Base-by-base conservation (phyloP, 2,797 vertebrate genomes). In the Meda fulgida region DNA sequence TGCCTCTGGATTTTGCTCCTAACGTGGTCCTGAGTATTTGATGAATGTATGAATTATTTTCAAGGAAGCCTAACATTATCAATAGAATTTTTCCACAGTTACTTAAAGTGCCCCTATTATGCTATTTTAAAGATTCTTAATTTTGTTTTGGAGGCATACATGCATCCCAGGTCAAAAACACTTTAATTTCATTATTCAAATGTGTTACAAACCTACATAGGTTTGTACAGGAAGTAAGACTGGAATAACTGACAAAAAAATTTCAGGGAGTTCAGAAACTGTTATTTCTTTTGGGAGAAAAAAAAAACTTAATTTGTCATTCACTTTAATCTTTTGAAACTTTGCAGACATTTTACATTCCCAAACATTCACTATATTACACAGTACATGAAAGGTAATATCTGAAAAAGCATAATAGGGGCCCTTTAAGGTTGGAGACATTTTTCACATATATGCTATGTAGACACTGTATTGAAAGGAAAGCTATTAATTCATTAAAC, bases 31-130 rank as follows among this genome's bases (percentile, higher is more conserved):
- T 38, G 63, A 80, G 46, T 31, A 69, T 70, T 70, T 55, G 23
- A 29, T 80, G 65, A 80, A 70, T 80, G 65, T 53, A 18, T 70
- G 34, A 80, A 19, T 70, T 51, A 51, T 38, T 53, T 60, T 40
- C 14, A 60, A 77, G 21, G 31, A 76, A 38, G 21, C 7, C 34
- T 58, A 58, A n/a, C 31, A 58, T 58, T 18, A 58, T 38, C 23
- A 7, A 34, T 26, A n/a, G 8, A 69, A 48, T 66, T 51, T 6
- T 63, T 43, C 5, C 76, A 21, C 36, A 63, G 8, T 10, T 26
- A 29, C 36, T 78, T 40, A 21, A 63, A 29, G 26, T 65, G 60
- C 26, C 14, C 14, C 60, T 3, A 8, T 65, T 65, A 65, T 31
- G 14, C 26, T 1, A 16, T 65, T 31, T 65, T 29, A 63, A 29